These are phyloP conservation scores for Nephrotoma guestfalica DNA, from an alignment of 2,888 invertebrate species.

Conservation along the genomic window DNA sequence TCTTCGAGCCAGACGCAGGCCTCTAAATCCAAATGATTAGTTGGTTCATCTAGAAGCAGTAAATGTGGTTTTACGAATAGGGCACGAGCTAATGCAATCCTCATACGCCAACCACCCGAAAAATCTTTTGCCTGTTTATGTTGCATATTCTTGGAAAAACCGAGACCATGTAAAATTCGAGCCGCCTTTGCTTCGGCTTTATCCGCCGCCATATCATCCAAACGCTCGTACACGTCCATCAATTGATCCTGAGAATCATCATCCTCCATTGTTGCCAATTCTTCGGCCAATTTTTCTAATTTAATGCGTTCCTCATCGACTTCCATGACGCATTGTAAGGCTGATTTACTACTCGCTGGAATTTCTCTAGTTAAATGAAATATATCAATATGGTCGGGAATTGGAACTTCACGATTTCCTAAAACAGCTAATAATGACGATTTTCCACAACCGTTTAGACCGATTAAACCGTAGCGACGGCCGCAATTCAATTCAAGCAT, in stretches of 20 bases:
- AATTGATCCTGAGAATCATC: conserved; percentile 91
- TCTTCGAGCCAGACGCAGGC: conserved; percentile 99
- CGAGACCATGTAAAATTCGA: conserved; percentile 89
- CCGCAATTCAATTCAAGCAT: conserved; percentile 95
- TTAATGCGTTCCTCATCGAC: conserved; percentile 88
- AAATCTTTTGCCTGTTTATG: conserved; percentile 73
- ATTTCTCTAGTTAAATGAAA: conserved; percentile 95
- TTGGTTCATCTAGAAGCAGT: conserved; percentile 92
- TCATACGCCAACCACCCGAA: conserved; percentile 96
- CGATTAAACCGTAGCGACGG: conserved; percentile 88
- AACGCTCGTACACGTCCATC: conserved; percentile 93
- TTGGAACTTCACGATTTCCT: conserved; percentile 87
- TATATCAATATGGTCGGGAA: conserved; percentile 94
- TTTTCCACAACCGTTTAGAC: conserved; percentile 97
- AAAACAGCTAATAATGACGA: conserved; percentile 85
- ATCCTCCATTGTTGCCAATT: conserved; percentile 70
- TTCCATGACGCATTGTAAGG: conserved; percentile 93
- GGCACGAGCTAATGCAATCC: conserved; percentile 92
- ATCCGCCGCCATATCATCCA: conserved; percentile 94
- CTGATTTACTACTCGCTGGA: conserved; percentile 94
- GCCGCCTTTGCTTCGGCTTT: conserved; percentile 91
- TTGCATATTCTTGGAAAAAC: conserved; percentile 83
- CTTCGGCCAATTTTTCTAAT: conserved; percentile 84
- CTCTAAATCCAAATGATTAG: conserved; percentile 96
- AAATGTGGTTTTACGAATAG: conserved; percentile 96